Conservation (phyloP, 2,113 vertebrate genomes). For the Vulpes ferrilata region DNA sequence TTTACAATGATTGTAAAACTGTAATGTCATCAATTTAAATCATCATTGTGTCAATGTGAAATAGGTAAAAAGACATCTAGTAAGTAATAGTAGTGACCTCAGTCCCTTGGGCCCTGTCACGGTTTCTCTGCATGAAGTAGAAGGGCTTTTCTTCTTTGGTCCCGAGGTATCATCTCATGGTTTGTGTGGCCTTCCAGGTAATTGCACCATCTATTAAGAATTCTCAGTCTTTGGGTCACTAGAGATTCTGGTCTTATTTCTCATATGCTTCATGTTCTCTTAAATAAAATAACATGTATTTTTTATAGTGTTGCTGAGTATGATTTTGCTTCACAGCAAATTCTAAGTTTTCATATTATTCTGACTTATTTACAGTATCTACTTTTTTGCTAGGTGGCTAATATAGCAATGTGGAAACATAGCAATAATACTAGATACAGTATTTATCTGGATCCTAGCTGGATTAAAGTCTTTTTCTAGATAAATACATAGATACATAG, state of each 20-base stretch:
- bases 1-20: background rate
- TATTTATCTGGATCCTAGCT: background rate
- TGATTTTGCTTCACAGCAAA: background rate
- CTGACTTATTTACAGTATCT: background rate
- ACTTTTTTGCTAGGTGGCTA: background rate
- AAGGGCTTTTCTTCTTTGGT: background rate
- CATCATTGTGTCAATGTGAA: background rate
- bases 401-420: background rate
- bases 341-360: background rate
- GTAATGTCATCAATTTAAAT: background rate
- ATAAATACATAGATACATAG: background rate
- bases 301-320: background rate
- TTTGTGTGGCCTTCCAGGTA: background rate
- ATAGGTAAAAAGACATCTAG: background rate
- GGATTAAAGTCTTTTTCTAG: background rate
- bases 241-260: background rate
- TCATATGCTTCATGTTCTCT: background rate
- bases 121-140: background rate
- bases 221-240: background rate
- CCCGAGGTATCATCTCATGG: background rate
- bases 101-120: background rate
- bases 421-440: background rate
- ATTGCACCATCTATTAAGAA: background rate
- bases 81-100: background rate
- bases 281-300: background rate